These are phyloP conservation scores for Cyphomyrus discorhynchus DNA, from an alignment of 2,113 vertebrate genomes.

Conservation along the genomic window DNA sequence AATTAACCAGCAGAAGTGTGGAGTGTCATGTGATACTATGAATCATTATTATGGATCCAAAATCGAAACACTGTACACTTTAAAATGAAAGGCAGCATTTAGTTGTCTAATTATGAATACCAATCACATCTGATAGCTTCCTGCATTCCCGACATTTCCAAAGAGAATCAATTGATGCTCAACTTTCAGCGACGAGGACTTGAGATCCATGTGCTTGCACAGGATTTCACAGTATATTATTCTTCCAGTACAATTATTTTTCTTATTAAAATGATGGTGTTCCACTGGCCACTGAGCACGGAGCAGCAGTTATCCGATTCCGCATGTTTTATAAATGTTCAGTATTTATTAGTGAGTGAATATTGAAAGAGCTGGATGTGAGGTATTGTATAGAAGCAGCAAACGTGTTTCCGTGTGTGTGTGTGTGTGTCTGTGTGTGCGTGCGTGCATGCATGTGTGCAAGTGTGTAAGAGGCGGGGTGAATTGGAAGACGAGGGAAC, in stretches of 20 bases:
- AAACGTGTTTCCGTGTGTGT: background rate
- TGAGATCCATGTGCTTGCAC: background rate
- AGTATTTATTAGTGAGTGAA: background rate
- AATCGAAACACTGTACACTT: background rate
- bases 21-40: background rate
- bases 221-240: background rate
- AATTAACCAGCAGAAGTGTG: background rate
- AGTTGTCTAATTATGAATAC: background rate
- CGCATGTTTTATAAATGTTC: background rate
- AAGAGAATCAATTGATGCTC: background rate
- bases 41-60: background rate
- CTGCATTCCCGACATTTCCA: background rate
- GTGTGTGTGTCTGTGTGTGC: background rate
- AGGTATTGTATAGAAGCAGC: background rate
- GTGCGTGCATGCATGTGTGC: background rate
- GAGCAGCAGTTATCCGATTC: background rate
- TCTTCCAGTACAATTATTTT: background rate
- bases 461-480: background rate
- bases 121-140: background rate
- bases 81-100: background rate
- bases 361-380: background rate
- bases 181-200: background rate
- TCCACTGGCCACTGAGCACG: background rate
- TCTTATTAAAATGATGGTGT: background rate
- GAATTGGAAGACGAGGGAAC: background rate